Conservation (phyloP, 2,797 vertebrate genomes). For the Anas bahamensis region DNA sequence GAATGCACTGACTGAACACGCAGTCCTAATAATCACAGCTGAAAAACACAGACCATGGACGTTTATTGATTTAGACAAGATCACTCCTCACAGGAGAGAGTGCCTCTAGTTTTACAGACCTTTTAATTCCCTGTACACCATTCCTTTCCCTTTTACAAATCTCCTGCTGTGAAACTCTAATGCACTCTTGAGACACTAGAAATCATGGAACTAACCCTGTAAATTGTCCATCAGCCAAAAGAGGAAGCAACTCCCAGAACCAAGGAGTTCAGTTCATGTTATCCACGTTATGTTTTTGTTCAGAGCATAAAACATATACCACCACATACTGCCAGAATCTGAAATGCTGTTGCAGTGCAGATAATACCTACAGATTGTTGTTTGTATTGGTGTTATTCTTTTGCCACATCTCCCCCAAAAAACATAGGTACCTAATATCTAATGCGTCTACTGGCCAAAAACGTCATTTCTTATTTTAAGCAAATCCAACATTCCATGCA, state of each 20-base stretch:
- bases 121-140: slow-evolving; percentile 64
- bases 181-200: slow-evolving; percentile 45
- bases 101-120: slow-evolving; percentile 69
- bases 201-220: slow-evolving; percentile 36
- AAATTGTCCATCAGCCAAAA: slow-evolving; percentile 28
- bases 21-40: slow-evolving; percentile 27
- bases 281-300: background rate
- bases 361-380: background rate
- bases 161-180: slow-evolving; percentile 70
- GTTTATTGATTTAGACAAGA: slow-evolving; percentile 70
- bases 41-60: slow-evolving; percentile 40
- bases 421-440: background rate
- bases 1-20: background rate
- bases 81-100: slow-evolving; percentile 46
- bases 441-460: background rate
- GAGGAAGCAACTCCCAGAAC: slow-evolving; percentile 19
- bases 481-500: background rate
- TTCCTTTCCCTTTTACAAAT: slow-evolving; percentile 72
- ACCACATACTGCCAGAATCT: background rate
- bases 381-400: background rate
- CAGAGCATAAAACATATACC: background rate
- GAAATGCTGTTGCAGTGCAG: background rate
- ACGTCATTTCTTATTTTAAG: background rate
- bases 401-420: background rate
- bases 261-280: background rate